Base-by-base conservation (phyloP, 1,140 invertebrate genomes). In the Agrypnia vestita region DNA sequence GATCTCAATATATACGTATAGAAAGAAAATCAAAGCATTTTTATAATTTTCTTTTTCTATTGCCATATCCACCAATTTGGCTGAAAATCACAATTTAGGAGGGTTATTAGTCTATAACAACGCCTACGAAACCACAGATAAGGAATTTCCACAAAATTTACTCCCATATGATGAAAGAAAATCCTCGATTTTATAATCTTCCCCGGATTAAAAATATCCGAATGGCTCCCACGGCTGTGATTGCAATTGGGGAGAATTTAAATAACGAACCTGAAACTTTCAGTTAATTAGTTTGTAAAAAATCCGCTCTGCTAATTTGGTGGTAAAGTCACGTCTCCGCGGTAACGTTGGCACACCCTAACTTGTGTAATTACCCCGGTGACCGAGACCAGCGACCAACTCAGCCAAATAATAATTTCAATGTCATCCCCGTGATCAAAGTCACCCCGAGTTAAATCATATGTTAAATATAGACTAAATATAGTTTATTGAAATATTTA, bases 361-460 rank as follows among this genome's bases (percentile, higher is more conserved):
- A 82, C 78, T 77, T 82, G 49, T 43, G 76, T 82, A 82, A 77
- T 79, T 82, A 82, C 80, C 77, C 77, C 55, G 53, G 79, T 71
- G 53, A 78, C 71, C 76, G 44, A 35, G 12, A 43, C 49, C 15
- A 19, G 0, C 46, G 15, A 13, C 13, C 43, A 21, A 69, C 44
- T 69, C 17, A 15, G 1, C 25, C 25, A 8, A n/a, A 12, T 43
- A 44, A 43, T 21, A n/a, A 47, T 17, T 47, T 69, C 35, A 69
- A 69, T 46, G 43, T 69, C 17, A 49, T 43, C 35, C 44, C 10
- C 35, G 4, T 15, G 15, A 1, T 13, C 64, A 69, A 47, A 11
- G 35, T 69, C 3, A 13, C 3, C 62, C 43, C 43, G 44, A 13
- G n/a, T 62, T 43, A 25, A n/a, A n/a, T n/a, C n/a, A n/a, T n/a